Evolutionary conservation across 2,797 vertebrate genomes (phyloP), one percentile per base, ranked within the genome.

Genomic region (Sciurus vulgaris): DNA sequence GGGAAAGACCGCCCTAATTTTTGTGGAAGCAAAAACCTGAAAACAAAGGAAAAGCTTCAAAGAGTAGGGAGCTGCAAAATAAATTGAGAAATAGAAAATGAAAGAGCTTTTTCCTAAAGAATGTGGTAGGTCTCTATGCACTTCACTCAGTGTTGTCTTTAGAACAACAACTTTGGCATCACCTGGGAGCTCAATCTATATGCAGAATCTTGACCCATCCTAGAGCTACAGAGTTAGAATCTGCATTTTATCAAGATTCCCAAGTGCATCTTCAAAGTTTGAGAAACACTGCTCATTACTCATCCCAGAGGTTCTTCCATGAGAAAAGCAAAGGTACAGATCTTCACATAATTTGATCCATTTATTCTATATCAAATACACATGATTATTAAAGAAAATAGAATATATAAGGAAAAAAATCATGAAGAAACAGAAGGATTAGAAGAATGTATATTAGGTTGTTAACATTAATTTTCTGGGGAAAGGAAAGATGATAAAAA

Each of bases 391-490:
- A 89, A 65, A 73, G 4, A 63, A 85, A 69, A 63, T 59, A 26
- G 77, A 44, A 1, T 38, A 38, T 17, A 69, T 69, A 41, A 81
- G 5, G 20, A 47, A 76, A 73, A 88, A 89, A 41, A 38, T n/a
- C 9, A 14, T 35, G 14, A 77, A 47, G 90, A 89, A 44, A 77
- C 30, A 22, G 24, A 67, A 72, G 26, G 33, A 49, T 93, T 41
- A 91, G 30, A 82, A 73, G 47, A 61, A 47, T 41, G 61, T 6
- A 14, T 77, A 33, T 24, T 82, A 76, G 35, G 15, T 28, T 73
- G 17, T 91, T 83, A 56, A 79, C 17, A 65, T 51, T 83, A 76
- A 26, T 73, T 92, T 92, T 93, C 24, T 78, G 26, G 13, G 49
- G 20, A 13, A 49, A 38, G 10, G 11, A 69, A 44, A 85, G 24